Conservation (phyloP, 2,797 vertebrate species). For the Sciaenops ocellatus region DNA sequence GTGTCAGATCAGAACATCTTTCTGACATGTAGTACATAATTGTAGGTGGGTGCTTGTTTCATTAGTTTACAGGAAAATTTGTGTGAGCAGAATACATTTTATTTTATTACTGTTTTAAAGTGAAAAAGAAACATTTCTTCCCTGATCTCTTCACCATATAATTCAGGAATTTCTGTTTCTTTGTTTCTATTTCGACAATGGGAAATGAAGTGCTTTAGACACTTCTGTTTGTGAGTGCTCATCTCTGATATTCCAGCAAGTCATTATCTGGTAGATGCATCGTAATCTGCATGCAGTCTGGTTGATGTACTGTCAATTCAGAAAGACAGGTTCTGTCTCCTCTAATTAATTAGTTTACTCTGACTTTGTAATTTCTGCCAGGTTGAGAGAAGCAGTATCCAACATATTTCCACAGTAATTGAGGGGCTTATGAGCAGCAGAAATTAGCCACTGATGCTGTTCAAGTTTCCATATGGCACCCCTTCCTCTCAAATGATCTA, state of each 20-base stretch:
- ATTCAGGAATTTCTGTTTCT: neutral
- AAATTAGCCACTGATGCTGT: conserved; percentile 47
- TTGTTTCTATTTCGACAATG: neutral
- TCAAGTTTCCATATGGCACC: conserved; percentile 50
- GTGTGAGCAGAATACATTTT: neutral
- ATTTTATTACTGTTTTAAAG: neutral
- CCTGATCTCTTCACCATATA: neutral
- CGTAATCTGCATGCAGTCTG: conserved; percentile 48
- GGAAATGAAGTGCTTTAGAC: conserved; percentile 1
- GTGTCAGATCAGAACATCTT: no score
- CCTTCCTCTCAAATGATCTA: conserved; percentile 32
- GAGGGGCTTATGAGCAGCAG: conserved; percentile 24
- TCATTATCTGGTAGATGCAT: conserved; percentile 29
- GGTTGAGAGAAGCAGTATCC: conserved; percentile 29
- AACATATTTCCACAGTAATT: conserved; percentile 47
- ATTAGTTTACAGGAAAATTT: neutral
- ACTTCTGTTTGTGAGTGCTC: conserved; percentile 3
- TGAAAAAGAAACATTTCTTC: neutral
- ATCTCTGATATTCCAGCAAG: conserved; percentile 35
- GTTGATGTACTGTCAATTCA: conserved; percentile 21
- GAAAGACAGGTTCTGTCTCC: conserved; percentile 33
- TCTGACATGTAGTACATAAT: no score
- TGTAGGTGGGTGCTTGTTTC: no score
- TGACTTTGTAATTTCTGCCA: conserved; percentile 48
- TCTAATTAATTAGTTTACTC: conserved; percentile 58